Base-by-base conservation (phyloP, 2,113 vertebrate genomes). In the Neogale vison region DNA sequence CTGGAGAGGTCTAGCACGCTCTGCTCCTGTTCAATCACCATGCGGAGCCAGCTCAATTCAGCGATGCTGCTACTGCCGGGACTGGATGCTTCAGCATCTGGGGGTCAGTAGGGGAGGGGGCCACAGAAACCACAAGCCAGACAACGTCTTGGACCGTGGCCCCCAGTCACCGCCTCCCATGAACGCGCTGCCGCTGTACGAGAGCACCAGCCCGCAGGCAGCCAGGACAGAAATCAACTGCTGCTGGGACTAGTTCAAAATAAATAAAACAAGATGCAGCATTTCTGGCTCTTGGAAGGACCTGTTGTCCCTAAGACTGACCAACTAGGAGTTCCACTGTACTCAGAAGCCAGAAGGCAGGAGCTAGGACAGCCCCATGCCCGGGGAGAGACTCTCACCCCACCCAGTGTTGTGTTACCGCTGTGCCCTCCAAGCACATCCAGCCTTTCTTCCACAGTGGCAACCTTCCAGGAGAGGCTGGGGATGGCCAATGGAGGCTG, bases 51-150 rank as follows among this genome's bases (percentile, higher is more conserved):
- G 47, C 63, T 20, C 76, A 74, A 61, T 23, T 31, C 71, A 63
- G 69, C 31, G 80, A n/a, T 87, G 55, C 65, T 0, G 3, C 45
- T 94, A 74, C 55, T 14, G 57, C 72, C 47, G 31, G 55, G 39
- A 77, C 31, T 34, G 84, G 65, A 34, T 4, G 2, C 83, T 21
- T 76, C 42, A 1, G 39, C 39, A 71, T 55, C 47, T 17, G 21
- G 65, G 65, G 39, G 69, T 34, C 82, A 65, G 63, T 4, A n/a
- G n/a, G n/a, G n/a, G 31, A 36, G 42, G 31, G 42, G 18, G 59
- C 85, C 84, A n/a, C 31, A 81, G 69, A 81, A 90, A 90, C 86
- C 90, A 57, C 74, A 83, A 94, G 65, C 71, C 63, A 61, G 69
- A 42, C 55, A 45, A 74, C 87, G 34, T 47, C 36, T 26, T 77